Evolutionary conservation across 2,113 vertebrate species (phyloP).

Genomic region (Noturus placidus): DNA sequence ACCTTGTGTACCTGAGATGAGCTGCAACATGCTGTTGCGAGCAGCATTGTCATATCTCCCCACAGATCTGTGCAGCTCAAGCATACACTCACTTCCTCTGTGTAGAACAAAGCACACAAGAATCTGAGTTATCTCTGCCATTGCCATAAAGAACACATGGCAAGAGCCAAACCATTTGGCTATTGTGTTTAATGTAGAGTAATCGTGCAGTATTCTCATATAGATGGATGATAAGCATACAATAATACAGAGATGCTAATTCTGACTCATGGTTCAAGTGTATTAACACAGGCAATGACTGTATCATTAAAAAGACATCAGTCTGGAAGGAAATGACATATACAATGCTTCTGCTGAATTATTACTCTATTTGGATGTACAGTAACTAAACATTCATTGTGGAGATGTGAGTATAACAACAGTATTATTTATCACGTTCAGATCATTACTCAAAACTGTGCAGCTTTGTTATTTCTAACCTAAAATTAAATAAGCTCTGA

Average conservation of each 20-base stretch:
- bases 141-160: neutral
- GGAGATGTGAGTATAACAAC: neutral
- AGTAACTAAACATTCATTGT: neutral
- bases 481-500: neutral
- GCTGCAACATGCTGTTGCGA: neutral
- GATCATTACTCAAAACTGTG: neutral
- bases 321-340: neutral
- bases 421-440: neutral
- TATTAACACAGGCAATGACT: neutral
- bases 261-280: neutral
- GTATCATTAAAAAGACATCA: neutral
- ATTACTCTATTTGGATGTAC: neutral
- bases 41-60: neutral
- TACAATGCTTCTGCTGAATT: neutral
- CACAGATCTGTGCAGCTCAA: conserved; percentile 22
- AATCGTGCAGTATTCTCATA: neutral
- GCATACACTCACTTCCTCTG: neutral
- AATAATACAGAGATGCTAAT: neutral
- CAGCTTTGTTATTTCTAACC: neutral
- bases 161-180: neutral
- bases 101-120: neutral
- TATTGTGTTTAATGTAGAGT: neutral
- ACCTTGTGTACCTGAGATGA: neutral
- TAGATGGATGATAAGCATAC: neutral
- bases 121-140: neutral